Base-by-base conservation (phyloP, 2,888 invertebrate species). In the Sminthurides aquaticus region DNA sequence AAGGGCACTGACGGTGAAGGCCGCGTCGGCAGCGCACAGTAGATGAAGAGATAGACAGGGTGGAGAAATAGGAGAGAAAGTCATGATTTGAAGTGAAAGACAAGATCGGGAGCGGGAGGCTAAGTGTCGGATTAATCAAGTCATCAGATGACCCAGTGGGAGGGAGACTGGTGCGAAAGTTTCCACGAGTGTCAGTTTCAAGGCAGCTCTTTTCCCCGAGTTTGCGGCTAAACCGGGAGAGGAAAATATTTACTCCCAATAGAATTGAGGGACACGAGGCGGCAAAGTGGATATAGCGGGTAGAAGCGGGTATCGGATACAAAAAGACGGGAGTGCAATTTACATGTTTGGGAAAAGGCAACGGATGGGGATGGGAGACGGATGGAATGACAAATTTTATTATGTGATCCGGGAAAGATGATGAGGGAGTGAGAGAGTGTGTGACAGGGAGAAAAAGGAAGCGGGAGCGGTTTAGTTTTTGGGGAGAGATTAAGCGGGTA, bases 81-180 rank as follows among this genome's bases (percentile, higher is more conserved):
- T 11, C 15, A 34, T n/a, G 43, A 34, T 11, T 34, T 34, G 8
- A 34, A 34, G 43, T 34, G 43, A 5, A 34, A 34, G 15, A 34
- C 43, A n/a, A 52, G 5, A 52, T n/a, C 8, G 18, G 25, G 15
- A 49, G 59, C 29, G 58, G 27, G 60, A 60, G 63, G 66, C 65
- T 66, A 70, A 68, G 67, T 68, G 65, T 68, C 60, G 67, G 67
- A 70, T 68, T 68, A 69, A 70, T 70, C 70, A 70, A 70, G 70
- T 67, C 67, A 67, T 68, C 67, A 66, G 62, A 60, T 69, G 62
- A 67, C 67, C 70, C 70, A 54, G 62, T 61, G 70, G 65, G 67
- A 65, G 49, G 61, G 55, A 62, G 63, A 61, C 69, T 70, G 69
- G 70, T 69, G 68, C 65, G 67, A 70, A 67, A 66, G 64, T 70